These are phyloP conservation scores for Chrysodeixis includens DNA, from an alignment of 2,888 invertebrate species.

Conservation along the genomic window DNA sequence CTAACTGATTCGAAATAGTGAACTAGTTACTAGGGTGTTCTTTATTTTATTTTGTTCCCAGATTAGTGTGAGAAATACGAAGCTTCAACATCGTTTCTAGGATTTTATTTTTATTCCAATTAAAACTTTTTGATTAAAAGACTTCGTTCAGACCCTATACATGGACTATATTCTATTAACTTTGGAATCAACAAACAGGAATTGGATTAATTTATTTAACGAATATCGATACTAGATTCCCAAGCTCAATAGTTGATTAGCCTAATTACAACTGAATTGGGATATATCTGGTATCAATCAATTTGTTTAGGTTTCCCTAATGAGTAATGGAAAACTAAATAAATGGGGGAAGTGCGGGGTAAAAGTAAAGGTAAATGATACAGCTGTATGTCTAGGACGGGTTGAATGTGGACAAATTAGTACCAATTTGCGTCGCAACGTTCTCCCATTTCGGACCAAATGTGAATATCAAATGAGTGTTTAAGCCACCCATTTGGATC, in stretches of 20 bases:
- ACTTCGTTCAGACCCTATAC: conserved; percentile 20
- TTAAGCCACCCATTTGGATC: conserved; percentile 85
- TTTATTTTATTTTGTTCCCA: conserved; percentile 18
- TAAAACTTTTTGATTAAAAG: conserved; percentile 54
- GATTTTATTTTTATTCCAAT: conserved; percentile 48
- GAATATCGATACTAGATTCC: conserved; percentile 28
- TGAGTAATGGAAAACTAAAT: conserved; percentile 47
- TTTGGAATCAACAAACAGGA: conserved; percentile 29
- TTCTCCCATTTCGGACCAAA: conserved; percentile 76
- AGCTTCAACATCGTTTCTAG: conserved; percentile 23
- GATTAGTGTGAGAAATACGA: conserved; percentile 27
- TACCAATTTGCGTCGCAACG: conserved; percentile 78
- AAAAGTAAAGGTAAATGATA: conserved; percentile 45
- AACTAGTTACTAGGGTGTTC: conserved; percentile 19
- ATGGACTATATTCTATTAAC: conserved; percentile 30
- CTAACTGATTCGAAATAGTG: conserved; percentile 15
- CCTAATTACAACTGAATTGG: conserved; percentile 45
- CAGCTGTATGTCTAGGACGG: conserved; percentile 56
- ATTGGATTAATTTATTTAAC: conserved; percentile 27
- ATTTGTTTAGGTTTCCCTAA: conserved; percentile 52
- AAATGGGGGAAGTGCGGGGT: conserved; percentile 31
- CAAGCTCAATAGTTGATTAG: conserved; percentile 42
- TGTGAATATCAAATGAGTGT: conserved; percentile 87
- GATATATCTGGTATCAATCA: conserved; percentile 42
- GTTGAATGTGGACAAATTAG: conserved; percentile 84